Evolutionary conservation across 2,888 invertebrate species (phyloP).

Genomic region (Theretra japonica): DNA sequence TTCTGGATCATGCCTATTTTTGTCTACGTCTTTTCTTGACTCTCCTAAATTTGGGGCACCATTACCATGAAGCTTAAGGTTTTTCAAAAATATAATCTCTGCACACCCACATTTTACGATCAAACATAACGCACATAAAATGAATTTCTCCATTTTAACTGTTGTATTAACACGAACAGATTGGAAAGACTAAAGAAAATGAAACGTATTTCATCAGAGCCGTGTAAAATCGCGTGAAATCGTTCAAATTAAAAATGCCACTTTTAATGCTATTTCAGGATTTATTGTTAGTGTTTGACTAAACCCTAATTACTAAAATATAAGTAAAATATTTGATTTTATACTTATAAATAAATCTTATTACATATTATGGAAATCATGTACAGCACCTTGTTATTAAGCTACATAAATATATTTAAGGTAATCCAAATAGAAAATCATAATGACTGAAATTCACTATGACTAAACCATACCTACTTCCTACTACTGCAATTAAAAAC

Average conservation of each 20-base stretch:
- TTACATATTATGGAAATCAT: not conserved
- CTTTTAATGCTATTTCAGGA: slow-evolving; percentile 4
- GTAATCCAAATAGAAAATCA: too few relatives aligned
- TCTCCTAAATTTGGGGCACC: not conserved
- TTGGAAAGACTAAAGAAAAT: not conserved
- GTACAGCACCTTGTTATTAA: too few relatives aligned
- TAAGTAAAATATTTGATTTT: too few relatives aligned
- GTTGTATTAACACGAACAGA: not conserved
- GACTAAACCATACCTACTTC: too few relatives aligned
- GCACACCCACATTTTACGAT: not conserved
- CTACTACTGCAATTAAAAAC: too few relatives aligned
- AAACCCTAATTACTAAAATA: not conserved
- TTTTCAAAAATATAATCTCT: not conserved
- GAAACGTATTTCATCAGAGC: slow-evolving; percentile 35
- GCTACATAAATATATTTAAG: too few relatives aligned
- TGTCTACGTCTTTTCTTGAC: not conserved
- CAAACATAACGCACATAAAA: not conserved
- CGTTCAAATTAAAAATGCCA: slow-evolving; percentile 44
- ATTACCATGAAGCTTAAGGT: not conserved
- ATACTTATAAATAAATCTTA: too few relatives aligned
- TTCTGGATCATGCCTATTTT: too few relatives aligned
- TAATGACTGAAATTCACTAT: too few relatives aligned
- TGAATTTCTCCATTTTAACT: not conserved
- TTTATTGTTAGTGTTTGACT: slow-evolving; percentile 10
- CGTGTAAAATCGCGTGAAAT: slow-evolving; percentile 38